These are phyloP conservation scores for Antigone vipio DNA, from an alignment of 2,113 vertebrate species.

Conservation along the genomic window DNA sequence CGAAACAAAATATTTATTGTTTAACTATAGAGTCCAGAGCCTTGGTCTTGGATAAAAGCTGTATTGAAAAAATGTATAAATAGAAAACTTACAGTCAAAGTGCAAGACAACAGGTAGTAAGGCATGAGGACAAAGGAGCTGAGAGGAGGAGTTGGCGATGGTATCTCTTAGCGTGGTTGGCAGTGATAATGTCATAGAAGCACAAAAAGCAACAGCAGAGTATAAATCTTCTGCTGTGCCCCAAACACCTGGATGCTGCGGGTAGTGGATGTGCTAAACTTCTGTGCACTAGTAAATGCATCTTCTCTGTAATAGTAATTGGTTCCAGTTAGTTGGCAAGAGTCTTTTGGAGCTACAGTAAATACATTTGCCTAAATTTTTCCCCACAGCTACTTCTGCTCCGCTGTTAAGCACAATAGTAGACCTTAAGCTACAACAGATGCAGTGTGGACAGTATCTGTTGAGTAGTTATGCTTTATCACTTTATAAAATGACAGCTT, in stretches of 20 bases:
- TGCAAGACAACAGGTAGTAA: neutral
- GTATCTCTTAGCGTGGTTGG: neutral
- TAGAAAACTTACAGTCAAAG: neutral
- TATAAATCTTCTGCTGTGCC: accelerated
- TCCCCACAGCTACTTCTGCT: neutral
- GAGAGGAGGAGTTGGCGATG: neutral
- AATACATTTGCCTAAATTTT: neutral
- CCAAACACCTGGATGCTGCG: accelerated
- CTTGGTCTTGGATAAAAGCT: neutral
- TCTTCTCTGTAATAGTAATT: neutral
- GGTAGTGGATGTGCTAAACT: neutral
- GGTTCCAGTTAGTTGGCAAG: neutral
- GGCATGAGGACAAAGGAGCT: neutral
- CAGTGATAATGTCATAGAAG: neutral
- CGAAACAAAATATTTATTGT: neutral
- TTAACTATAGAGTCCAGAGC: neutral
- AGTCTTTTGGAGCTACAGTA: neutral
- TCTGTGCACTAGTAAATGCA: neutral
- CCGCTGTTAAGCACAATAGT: neutral
- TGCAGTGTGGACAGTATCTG: neutral
- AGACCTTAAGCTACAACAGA: neutral
- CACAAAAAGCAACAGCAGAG: neutral
- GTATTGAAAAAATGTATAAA: neutral
- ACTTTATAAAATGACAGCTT: neutral
- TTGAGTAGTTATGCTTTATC: neutral